A percentile compares a stretch with the other conserved stretches of the same genome.
phyloP scores from a whole-genome alignment of 2,888 invertebrate species.

The Andrena flavipes region DNA sequence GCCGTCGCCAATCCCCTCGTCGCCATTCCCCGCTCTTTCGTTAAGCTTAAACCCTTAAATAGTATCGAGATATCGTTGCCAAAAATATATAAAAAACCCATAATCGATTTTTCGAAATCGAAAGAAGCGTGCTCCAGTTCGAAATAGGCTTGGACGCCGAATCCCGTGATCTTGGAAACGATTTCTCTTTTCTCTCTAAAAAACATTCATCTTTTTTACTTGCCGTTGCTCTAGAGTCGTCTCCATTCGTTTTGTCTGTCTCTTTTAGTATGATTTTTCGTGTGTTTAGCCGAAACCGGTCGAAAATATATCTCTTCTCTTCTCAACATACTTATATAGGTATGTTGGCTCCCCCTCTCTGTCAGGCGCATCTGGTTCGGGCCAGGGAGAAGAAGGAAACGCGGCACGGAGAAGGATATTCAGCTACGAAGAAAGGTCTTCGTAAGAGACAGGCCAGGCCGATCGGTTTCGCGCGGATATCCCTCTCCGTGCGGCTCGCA shows the following conservation, averaged over 20 bases:
- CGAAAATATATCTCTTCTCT: slow-evolving; percentile 53
- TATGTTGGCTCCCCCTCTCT: slow-evolving; percentile 3
- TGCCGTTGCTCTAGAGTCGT: slow-evolving; percentile 16
- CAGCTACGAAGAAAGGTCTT: slow-evolving; percentile 7
- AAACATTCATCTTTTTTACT: neutral
- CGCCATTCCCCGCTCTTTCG: slow-evolving; percentile 70
- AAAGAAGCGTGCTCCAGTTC: slow-evolving; percentile 74
- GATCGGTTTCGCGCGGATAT: slow-evolving; percentile 50
- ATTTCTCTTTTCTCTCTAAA: slow-evolving; percentile 40
- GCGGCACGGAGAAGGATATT: slow-evolving; percentile 56
- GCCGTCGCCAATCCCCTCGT: slow-evolving; percentile 72
- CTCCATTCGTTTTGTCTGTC: slow-evolving; percentile 17
- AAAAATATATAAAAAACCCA: slow-evolving; percentile 84
- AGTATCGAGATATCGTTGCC: slow-evolving; percentile 85
- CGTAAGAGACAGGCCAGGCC: neutral
- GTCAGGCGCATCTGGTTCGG: slow-evolving; percentile 37
- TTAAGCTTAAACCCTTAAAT: slow-evolving; percentile 82
- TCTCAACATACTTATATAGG: neutral
- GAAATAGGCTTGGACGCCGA: slow-evolving; percentile 81
- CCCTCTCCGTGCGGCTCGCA: slow-evolving; percentile 47
- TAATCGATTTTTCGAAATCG: slow-evolving; percentile 79
- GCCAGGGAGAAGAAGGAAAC: slow-evolving; percentile 59
- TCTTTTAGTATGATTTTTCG: slow-evolving; percentile 4
- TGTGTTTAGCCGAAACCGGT: slow-evolving; percentile 51
- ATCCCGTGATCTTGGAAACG: slow-evolving; percentile 73